Percentiles rank a stretch among this genome's conserved stretches.
Conservation (phyloP, 2,888 invertebrate genomes). For the Flexamia atlantica region DNA sequence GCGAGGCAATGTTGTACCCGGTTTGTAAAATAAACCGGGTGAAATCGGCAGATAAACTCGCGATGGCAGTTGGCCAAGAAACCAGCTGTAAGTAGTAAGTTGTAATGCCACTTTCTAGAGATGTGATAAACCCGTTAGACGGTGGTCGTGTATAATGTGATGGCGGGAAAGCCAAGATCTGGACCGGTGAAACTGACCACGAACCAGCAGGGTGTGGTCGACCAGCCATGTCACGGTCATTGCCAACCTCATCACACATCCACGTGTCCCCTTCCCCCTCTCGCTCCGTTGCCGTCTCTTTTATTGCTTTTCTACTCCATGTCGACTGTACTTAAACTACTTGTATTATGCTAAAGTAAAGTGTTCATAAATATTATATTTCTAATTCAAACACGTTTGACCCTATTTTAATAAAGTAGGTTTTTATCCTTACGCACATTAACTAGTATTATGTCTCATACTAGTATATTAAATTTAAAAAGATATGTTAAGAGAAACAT, state of each 20-base stretch:
- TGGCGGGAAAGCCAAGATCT: constrained; percentile 33
- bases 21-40: constrained; percentile 8
- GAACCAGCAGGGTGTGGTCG: constrained; percentile 38
- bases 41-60: not conserved
- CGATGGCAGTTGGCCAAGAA: constrained; percentile 6
- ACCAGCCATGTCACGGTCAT: constrained; percentile 2
- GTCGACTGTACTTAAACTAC: too few relatives aligned
- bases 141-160: constrained; percentile 41
- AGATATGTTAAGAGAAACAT: too few relatives aligned
- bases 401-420: too few relatives aligned
- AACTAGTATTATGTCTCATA: too few relatives aligned
- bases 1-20: too few relatives aligned
- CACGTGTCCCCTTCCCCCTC: not conserved
- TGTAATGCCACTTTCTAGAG: constrained; percentile 32
- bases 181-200: constrained; percentile 45
- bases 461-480: too few relatives aligned
- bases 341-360: too few relatives aligned
- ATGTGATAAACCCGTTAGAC: constrained; percentile 38
- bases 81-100: constrained; percentile 12
- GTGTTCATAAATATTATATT: too few relatives aligned
- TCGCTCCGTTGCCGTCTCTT: not conserved
- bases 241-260: not conserved
- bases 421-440: too few relatives aligned
- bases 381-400: too few relatives aligned
- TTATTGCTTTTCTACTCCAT: not conserved